Evolutionary conservation across 2,113 vertebrate species (phyloP).

Genomic region (Scortum barcoo): DNA sequence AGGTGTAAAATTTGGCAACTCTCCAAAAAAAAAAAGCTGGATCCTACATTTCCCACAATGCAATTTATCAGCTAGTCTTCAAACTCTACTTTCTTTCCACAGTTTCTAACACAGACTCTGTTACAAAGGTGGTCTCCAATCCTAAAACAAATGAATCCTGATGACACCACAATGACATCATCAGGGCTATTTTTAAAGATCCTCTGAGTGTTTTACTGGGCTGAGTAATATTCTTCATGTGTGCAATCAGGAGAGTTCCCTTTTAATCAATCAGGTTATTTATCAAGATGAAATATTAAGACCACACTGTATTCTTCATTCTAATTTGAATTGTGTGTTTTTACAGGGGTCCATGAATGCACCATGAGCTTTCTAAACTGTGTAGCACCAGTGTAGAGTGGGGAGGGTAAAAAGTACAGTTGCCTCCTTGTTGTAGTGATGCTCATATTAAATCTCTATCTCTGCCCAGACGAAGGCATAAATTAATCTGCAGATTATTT

Average conservation of each 20-base stretch:
- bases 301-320: not conserved
- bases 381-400: not conserved
- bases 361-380: not conserved
- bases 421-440: not conserved
- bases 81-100: not conserved
- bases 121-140: too few relatives aligned
- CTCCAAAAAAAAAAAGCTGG: not conserved
- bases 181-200: not conserved
- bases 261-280: not conserved
- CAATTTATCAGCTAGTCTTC: not conserved
- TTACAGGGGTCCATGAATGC: not conserved
- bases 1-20: too few relatives aligned
- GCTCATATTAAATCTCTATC: not conserved
- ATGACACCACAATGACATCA: not conserved
- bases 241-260: too few relatives aligned
- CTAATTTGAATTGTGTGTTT: not conserved
- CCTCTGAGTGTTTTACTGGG: too few relatives aligned
- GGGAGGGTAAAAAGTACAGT: not conserved
- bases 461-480: not conserved
- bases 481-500: not conserved
- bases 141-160: not conserved
- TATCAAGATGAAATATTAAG: not conserved
- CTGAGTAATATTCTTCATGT: too few relatives aligned
- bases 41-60: conserved; percentile 28
- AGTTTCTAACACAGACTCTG: not conserved